A percentile compares a stretch with the other conserved stretches of the same genome.
Conservation (phyloP, 2,888 invertebrate genomes). For the Agrochola macilenta region DNA sequence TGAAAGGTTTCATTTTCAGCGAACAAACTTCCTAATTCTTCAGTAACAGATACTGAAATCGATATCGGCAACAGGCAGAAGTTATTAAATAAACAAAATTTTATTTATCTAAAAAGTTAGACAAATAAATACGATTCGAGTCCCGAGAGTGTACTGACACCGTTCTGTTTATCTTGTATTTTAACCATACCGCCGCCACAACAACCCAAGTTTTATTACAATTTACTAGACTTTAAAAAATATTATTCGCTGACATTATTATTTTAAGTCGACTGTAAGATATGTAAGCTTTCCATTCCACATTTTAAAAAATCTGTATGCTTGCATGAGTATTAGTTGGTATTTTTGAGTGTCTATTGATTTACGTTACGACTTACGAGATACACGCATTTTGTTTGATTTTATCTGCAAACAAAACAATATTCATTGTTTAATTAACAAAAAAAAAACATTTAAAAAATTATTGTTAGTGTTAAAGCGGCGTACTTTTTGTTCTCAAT, state of each 20-base stretch:
- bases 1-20: conserved; percentile 19
- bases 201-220: conserved; percentile 52
- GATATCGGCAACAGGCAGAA: conserved; percentile 58
- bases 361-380: background rate
- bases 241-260: conserved; percentile 34
- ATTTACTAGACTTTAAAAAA: conserved; percentile 48
- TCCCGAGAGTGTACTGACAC: conserved; percentile 80
- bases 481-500: conserved; percentile 32
- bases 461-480: background rate
- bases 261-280: conserved; percentile 20
- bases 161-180: conserved; percentile 82
- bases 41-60: conserved; percentile 57
- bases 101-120: conserved; percentile 81
- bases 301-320: background rate
- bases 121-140: conserved; percentile 79
- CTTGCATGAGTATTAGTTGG: background rate
- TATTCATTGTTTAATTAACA: background rate
- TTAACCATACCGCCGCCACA: conserved; percentile 68
- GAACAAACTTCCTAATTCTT: conserved; percentile 21
- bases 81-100: conserved; percentile 79
- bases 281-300: background rate
- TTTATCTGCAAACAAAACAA: too few species aligned
- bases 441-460: background rate
- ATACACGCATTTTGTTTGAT: background rate
- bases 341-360: background rate